Percentiles rank a stretch among this genome's conserved stretches.
These are phyloP conservation scores for Drosophila sordidapex DNA, from an alignment of 2,888 invertebrate species.

Conservation along the genomic window DNA sequence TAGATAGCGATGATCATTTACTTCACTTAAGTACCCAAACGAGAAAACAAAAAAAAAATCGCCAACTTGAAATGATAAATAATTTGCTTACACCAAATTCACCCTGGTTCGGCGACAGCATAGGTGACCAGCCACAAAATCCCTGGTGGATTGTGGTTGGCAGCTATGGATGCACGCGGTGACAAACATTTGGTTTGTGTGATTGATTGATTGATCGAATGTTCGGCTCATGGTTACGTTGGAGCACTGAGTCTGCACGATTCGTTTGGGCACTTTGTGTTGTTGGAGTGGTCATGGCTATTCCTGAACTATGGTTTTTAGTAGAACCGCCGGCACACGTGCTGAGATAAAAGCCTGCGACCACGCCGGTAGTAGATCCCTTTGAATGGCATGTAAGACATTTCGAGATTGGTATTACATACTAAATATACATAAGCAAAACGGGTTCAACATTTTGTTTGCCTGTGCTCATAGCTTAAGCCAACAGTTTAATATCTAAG, in stretches of 20 bases:
- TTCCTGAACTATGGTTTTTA: conserved; percentile 84
- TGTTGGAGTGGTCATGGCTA: conserved; percentile 85
- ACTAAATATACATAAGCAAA: conserved; percentile 10
- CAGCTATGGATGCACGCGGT: not conserved
- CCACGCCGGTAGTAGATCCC: conserved; percentile 50
- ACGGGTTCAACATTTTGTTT: conserved; percentile 6
- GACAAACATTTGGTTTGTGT: conserved; percentile 19
- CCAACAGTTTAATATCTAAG: not conserved
- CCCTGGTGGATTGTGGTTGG: not conserved
- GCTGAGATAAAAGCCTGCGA: conserved; percentile 45
- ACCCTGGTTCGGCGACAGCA: not conserved
- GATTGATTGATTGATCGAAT: conserved; percentile 48
- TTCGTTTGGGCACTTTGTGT: conserved; percentile 84
- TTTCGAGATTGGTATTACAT: conserved; percentile 43
- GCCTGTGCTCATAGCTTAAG: conserved; percentile 18
- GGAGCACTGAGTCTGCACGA: conserved; percentile 48
- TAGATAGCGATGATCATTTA: conserved; percentile 85
- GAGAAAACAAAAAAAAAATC: conserved; percentile 38
- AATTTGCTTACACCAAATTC: not conserved
- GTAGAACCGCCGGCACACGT: conserved; percentile 57
- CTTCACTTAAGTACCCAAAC: conserved; percentile 84
- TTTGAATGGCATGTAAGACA: conserved; percentile 61
- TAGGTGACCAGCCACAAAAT: not conserved
- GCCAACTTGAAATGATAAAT: conserved; percentile 9
- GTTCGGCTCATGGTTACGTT: conserved; percentile 41